A percentile compares a stretch with the other conserved stretches of the same genome.
These are phyloP conservation scores for Platygyra sinensis DNA, from an alignment of 64 coral and sea anemone genomes.

Conservation along the genomic window DNA sequence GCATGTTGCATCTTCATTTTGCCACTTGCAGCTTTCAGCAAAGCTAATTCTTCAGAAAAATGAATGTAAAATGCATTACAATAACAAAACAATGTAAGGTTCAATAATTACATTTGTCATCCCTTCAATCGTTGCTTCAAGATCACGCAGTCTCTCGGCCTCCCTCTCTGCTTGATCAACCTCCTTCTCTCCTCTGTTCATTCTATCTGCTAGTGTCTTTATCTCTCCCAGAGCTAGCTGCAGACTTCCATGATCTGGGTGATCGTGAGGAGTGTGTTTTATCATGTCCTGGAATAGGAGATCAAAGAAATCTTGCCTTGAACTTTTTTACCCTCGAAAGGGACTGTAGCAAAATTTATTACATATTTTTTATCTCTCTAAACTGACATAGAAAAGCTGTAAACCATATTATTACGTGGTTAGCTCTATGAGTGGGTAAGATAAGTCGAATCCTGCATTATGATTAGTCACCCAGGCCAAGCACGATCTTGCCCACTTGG, in stretches of 20 bases:
- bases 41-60: background rate
- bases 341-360: background rate
- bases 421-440: too few species aligned
- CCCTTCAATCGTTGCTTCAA: slow-evolving; percentile 94
- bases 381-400: too few species aligned
- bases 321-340: background rate
- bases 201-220: slow-evolving; percentile 90
- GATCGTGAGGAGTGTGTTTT: slow-evolving; percentile 92
- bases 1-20: too few species aligned
- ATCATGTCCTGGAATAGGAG: slow-evolving; percentile 79
- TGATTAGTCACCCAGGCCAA: too few species aligned
- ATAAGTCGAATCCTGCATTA: too few species aligned
- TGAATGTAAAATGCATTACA: background rate
- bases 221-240: slow-evolving; percentile 91
- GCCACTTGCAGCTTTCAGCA: too few species aligned
- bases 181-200: slow-evolving; percentile 96
- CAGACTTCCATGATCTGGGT: slow-evolving; percentile 93
- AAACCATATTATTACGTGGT: too few species aligned
- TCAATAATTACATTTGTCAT: slow-evolving; percentile 80
- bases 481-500: too few species aligned
- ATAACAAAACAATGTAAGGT: too few species aligned
- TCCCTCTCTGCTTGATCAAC: slow-evolving; percentile 93
- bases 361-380: too few species aligned
- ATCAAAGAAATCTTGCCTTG: background rate
- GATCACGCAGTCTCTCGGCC: slow-evolving; percentile 86